A percentile compares a stretch with the other conserved stretches of the same genome.
These are phyloP conservation scores for Moxostoma hubbsi DNA, from an alignment of 2,797 vertebrate species.

Conservation along the genomic window DNA sequence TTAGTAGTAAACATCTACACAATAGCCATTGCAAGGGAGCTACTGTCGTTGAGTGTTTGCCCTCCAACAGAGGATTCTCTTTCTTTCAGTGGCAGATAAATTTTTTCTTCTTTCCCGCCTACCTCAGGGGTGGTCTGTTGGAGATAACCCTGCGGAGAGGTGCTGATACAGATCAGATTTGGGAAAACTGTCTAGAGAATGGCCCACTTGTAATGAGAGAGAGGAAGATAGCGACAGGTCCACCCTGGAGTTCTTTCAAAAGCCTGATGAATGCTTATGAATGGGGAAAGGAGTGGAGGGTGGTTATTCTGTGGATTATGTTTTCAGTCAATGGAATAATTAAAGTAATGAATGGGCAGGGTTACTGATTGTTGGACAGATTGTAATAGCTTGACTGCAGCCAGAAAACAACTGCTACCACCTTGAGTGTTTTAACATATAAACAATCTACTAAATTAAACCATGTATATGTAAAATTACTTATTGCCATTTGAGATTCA, in stretches of 20 bases:
- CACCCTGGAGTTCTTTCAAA: constrained; percentile 49
- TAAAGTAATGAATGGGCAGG: not conserved
- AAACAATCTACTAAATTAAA: not conserved
- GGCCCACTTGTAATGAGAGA: constrained; percentile 59
- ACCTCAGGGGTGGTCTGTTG: constrained; percentile 75
- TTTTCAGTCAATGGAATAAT: constrained; percentile 11
- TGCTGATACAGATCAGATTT: constrained; percentile 78
- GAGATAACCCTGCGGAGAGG: constrained; percentile 73
- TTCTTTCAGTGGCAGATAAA: constrained; percentile 24
- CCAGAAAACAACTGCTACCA: not conserved
- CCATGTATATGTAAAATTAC: not conserved
- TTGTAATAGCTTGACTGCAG: not conserved
- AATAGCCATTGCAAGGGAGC: constrained; percentile 3
- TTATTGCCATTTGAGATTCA: not conserved
- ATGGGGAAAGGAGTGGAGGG: constrained; percentile 16
- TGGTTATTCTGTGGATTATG: constrained; percentile 10
- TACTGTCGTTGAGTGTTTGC: constrained; percentile 22
- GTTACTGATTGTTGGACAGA: constrained; percentile 2
- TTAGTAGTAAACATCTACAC: constrained; percentile 32
- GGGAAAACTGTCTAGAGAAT: constrained; percentile 70
- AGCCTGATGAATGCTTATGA: constrained; percentile 38
- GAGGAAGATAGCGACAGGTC: constrained; percentile 57
- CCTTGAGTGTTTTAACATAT: not conserved
- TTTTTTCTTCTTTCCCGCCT: constrained; percentile 31
- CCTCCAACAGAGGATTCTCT: constrained; percentile 38